Evolutionary conservation across 2,113 vertebrate genomes (phyloP), one percentile per base, ranked within the genome.

Genomic region (Lepus europaeus): DNA sequence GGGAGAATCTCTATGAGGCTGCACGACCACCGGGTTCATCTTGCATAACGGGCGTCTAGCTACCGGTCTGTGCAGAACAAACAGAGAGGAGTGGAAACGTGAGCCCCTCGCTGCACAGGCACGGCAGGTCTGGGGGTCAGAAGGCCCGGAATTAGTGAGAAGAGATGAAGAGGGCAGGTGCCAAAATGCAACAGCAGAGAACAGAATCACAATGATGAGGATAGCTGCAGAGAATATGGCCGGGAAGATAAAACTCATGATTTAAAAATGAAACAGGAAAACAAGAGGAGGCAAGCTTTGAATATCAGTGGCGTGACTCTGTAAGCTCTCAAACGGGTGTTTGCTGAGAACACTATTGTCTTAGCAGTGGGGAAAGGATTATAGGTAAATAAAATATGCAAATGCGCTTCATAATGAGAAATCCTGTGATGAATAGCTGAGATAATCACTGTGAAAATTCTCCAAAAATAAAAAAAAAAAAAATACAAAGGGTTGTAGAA

Each of bases 361-460:
- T 94, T 27, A 68, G 78, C 78, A 91, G 74, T 66, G 53, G 45
- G 45, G 31, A 84, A 96, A 80, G 83, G 56, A 88, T 85, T 79
- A 70, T 49, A 94, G 79, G 76, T 92, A 96, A 96, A 94, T 86
- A 97, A 95, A 89, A 88, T 86, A 95, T 90, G 90, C 81, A 96
- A 97, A 96, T 94, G 29, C 3, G 61, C 66, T 94, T 97, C 79
- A 89, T 94, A 96, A 95, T 97, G 74, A 93, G 93, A 95, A 96
- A 66, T 86, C 68, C 82, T 78, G 22, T 92, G 93, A 96, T 90
- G 79, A 95, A 84, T 73, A 86, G 90, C 69, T 25, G 90, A 93
- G 91, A 92, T 93, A 87, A 92, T 90, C 20, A 3, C 77, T 72
- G 74, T 72, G 74, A 82, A 95, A 91, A 87, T 82, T 78, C 53